Evolutionary conservation across 1,140 invertebrate genomes (phyloP), one percentile per base, ranked within the genome.

Genomic region (Eufriesea mexicana): DNA sequence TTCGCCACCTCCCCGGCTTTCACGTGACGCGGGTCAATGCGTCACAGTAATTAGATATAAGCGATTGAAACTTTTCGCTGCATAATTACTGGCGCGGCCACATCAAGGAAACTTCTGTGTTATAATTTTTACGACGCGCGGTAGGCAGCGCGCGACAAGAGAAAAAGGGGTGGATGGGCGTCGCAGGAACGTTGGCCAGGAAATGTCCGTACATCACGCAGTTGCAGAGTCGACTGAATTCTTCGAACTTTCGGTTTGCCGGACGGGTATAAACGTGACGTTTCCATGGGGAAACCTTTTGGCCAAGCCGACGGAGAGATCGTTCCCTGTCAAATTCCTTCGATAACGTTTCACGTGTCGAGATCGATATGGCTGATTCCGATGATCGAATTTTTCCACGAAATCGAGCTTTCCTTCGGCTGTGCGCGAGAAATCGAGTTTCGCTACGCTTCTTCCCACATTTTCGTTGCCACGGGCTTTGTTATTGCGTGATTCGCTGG

Each of bases 31-130:
- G 20, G 54, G 76, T 78, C 80, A 74, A 88, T 79, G 70, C 68
- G 84, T 86, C 80, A 79, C 28, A 76, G 68, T 80, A 85, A 89
- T 88, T 88, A 89, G 84, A 61, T 61, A 75, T 68, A 75, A 61
- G 35, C 78, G 81, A 78, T 79, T 64, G 66, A 87, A 87, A 85
- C 59, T 87, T 88, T 84, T 83, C 83, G 54, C 66, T 72, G 79
- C 75, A 79, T 85, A 88, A 88, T 88, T 87, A 68, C 85, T 66
- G 47, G 54, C 25, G 49, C 16, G 6, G 49, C 59, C 16, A 55
- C 71, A 47, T 79, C 77, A 71, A 64, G 23, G 47, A 51, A 85
- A 76, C 68, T 87, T 84, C 70, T 59, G 79, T 72, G 55, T 80
- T 35, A 72, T 67, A 80, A 89, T 83, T 82, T 85, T 88, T 89